Evolutionary conservation across 2,113 vertebrate species (phyloP).

Genomic region (Eurypyga helias): DNA sequence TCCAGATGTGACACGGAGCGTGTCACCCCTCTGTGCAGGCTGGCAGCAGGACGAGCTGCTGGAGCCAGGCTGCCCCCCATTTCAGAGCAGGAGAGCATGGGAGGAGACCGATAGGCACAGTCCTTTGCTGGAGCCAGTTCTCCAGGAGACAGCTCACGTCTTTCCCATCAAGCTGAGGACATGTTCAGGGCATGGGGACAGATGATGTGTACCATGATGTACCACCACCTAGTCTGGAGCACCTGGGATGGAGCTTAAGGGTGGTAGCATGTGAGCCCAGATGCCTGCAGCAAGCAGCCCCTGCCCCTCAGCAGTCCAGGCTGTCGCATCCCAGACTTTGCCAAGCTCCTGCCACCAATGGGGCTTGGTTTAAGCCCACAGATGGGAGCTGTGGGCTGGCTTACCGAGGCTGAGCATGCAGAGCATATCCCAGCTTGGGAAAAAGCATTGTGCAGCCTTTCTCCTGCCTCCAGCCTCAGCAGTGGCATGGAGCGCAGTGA

Average conservation of each 20-base stretch:
- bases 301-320: not conserved
- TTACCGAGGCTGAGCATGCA: not conserved
- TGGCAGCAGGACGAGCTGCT: not conserved
- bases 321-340: not conserved
- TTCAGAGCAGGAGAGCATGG: not conserved
- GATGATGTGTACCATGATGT: not conserved
- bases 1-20: fast-evolving
- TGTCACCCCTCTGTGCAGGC: not conserved
- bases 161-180: not conserved
- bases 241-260: not conserved
- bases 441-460: not conserved
- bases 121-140: not conserved
- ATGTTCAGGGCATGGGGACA: not conserved
- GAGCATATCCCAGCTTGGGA: not conserved
- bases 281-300: not conserved
- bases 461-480: not conserved
- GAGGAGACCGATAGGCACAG: not conserved
- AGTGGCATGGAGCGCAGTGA: fast-evolving
- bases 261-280: not conserved
- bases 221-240: not conserved
- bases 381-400: not conserved
- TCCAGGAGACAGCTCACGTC: not conserved
- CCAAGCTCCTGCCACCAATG: not conserved
- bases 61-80: not conserved
- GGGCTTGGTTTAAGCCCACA: not conserved